Percentiles rank a stretch among this genome's conserved stretches.
phyloP scores from a whole-genome alignment of 1,140 invertebrate species.

The Zaprionus nigranus region DNA sequence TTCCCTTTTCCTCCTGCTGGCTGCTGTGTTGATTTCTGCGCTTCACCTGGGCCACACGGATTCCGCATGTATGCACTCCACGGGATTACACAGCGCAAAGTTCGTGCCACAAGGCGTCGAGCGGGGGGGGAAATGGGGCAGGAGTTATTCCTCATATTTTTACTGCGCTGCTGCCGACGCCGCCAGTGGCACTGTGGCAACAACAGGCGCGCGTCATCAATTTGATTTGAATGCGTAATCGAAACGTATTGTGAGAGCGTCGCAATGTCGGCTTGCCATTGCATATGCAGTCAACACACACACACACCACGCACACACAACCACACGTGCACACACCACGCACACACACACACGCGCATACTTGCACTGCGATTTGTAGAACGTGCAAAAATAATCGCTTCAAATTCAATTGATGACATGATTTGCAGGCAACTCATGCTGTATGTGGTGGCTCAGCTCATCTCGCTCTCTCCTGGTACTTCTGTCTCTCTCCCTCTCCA shows the following conservation, averaged over 20 bases:
- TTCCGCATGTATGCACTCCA: conserved; percentile 74
- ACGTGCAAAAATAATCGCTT: conserved; percentile 80
- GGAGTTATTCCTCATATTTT: not conserved
- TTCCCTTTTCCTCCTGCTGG: not conserved
- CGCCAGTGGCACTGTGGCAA: conserved; percentile 25
- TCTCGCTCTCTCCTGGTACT: not conserved
- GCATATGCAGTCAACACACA: conserved; percentile 50
- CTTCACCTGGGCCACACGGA: conserved; percentile 48
- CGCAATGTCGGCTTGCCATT: conserved; percentile 23
- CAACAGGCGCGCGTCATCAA: conserved; percentile 63
- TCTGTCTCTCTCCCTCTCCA: not conserved
- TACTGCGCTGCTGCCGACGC: not conserved
- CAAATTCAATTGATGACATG: conserved; percentile 83
- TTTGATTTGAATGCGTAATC: conserved; percentile 81
- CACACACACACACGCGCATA: conserved; percentile 48
- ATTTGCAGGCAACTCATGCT: conserved; percentile 66
- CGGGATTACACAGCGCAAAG: conserved; percentile 48
- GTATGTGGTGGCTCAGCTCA: conserved; percentile 23
- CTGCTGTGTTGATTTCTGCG: conserved; percentile 61
- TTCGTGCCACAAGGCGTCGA: not conserved
- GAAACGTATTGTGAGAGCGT: conserved; percentile 69
- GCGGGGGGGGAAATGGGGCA: not conserved
- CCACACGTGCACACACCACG: not conserved
- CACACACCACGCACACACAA: conserved; percentile 21
- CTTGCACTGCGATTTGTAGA: conserved; percentile 61